Conservation (phyloP, 2,113 vertebrate species). For the Ciconia maguari region DNA sequence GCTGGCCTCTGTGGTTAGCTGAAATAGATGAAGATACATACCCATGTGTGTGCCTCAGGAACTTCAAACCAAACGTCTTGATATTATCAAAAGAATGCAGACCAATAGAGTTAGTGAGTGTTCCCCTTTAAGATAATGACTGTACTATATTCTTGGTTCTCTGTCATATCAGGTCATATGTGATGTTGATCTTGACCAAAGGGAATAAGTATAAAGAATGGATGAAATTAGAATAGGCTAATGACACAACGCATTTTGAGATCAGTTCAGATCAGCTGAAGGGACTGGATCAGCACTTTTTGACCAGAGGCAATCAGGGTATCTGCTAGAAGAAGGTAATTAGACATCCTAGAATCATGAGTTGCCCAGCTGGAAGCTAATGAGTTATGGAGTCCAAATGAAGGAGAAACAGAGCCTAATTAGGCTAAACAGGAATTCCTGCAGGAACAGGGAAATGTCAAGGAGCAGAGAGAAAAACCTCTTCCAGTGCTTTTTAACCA, state of each 20-base stretch:
- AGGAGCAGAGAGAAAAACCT: slow-evolving; percentile 31
- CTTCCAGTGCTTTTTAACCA: slow-evolving; percentile 2
- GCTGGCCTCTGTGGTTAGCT: not conserved
- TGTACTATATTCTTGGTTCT: not conserved
- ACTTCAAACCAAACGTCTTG: not conserved
- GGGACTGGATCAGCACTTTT: slow-evolving; percentile 44
- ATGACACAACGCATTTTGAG: slow-evolving; percentile 43
- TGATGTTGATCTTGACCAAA: slow-evolving; percentile 27
- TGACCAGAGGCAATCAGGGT: slow-evolving; percentile 48
- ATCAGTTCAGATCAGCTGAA: slow-evolving; percentile 44
- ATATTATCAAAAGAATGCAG: not conserved
- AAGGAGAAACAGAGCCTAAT: slow-evolving; percentile 58
- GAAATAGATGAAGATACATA: not conserved
- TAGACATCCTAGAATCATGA: slow-evolving; percentile 46
- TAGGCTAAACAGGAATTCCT: slow-evolving; percentile 65
- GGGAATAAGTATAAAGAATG: not conserved
- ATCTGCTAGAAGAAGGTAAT: slow-evolving; percentile 61
- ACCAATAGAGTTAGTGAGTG: not conserved
- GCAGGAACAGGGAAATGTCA: slow-evolving; percentile 50
- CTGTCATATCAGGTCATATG: not conserved
- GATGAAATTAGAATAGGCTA: slow-evolving; percentile 14
- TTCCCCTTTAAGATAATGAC: not conserved
- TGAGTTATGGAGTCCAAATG: slow-evolving; percentile 58
- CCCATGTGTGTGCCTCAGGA: not conserved
- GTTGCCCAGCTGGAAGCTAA: slow-evolving; percentile 68